Percentiles rank a stretch among this genome's conserved stretches.
Conservation (phyloP, 2,113 vertebrate species). For the Penelope pileata region DNA sequence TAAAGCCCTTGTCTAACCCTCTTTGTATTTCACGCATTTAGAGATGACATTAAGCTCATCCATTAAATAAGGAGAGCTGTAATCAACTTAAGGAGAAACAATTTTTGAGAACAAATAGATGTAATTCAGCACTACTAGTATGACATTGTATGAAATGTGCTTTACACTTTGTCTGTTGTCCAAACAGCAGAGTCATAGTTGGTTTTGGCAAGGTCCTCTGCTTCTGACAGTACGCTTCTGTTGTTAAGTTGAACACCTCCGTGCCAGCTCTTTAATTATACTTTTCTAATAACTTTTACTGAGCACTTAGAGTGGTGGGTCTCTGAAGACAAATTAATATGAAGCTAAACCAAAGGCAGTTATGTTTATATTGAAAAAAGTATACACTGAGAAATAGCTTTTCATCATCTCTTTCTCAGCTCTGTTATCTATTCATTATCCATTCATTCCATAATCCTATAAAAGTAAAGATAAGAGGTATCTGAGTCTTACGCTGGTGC, state of each 20-base stretch:
- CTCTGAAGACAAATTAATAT: not conserved
- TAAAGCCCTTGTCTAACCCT: not conserved
- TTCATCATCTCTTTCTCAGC: not conserved
- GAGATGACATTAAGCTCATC: not conserved
- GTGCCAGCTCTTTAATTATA: not conserved
- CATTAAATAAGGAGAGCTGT: not conserved
- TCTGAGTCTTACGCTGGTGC: not conserved
- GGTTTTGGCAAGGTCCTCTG: not conserved
- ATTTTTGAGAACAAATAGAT: not conserved
- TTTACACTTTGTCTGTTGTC: not conserved
- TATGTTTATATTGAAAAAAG: not conserved
- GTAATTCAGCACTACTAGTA: not conserved
- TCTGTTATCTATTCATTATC: not conserved
- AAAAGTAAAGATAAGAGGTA: constrained; percentile 1
- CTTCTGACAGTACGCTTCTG: not conserved
- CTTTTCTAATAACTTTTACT: not conserved
- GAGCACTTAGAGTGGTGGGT: not conserved
- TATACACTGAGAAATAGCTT: not conserved
- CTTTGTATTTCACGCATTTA: not conserved
- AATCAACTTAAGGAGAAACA: not conserved
- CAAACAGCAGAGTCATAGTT: not conserved
- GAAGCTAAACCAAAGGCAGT: not conserved
- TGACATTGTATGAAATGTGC: not conserved
- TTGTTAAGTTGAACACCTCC: not conserved
- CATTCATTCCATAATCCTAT: not conserved